Percentiles rank a stretch among this genome's conserved stretches.
These are phyloP conservation scores for Baryphthengus martii DNA, from an alignment of 2,113 vertebrate species.

Conservation along the genomic window DNA sequence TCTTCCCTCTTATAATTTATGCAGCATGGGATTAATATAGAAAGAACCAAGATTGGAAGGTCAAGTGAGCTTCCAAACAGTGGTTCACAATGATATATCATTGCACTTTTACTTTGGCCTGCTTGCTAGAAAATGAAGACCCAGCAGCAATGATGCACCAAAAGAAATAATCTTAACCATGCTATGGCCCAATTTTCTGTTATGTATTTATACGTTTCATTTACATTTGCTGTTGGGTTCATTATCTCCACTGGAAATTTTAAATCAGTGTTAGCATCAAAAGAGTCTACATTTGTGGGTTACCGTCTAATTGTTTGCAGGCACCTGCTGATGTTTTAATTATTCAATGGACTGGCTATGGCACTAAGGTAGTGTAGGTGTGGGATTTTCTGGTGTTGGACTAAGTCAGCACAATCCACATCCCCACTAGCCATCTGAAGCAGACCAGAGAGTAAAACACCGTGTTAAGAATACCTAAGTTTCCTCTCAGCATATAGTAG, in stretches of 20 bases:
- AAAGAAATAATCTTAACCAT: neutral
- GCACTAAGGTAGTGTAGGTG: neutral
- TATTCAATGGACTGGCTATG: neutral
- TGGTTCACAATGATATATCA: conserved; percentile 30
- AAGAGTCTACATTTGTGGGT: neutral
- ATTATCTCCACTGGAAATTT: neutral
- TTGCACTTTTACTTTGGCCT: neutral
- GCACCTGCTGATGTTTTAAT: neutral
- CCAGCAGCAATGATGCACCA: neutral
- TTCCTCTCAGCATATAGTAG: neutral
- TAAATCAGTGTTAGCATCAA: neutral
- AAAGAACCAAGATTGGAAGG: conserved; percentile 46
- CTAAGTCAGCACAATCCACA: neutral
- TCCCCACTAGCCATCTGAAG: accelerated
- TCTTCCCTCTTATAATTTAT: conserved; percentile 57
- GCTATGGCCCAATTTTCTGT: neutral
- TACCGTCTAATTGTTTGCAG: neutral
- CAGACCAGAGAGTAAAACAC: neutral
- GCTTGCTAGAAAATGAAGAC: conserved; percentile 21
- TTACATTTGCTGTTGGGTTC: neutral
- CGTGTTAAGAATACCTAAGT: neutral
- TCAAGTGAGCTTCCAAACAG: conserved; percentile 50
- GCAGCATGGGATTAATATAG: conserved; percentile 51
- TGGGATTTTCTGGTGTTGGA: neutral
- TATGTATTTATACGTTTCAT: neutral